Evolutionary conservation across 1,140 invertebrate species (phyloP).

Genomic region (Meteorus sp.): DNA sequence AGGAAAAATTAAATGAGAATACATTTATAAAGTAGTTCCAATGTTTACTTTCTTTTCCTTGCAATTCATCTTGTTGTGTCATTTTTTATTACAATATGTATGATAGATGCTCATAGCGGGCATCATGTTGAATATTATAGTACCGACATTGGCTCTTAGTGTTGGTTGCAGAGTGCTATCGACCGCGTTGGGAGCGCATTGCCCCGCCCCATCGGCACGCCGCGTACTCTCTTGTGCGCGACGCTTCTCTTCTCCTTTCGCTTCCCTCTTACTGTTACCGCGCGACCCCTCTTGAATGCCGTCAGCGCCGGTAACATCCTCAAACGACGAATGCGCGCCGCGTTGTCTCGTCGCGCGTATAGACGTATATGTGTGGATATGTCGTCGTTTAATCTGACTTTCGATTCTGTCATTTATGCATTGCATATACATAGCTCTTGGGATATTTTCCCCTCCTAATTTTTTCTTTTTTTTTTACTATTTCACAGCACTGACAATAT

Average conservation of each 20-base stretch:
- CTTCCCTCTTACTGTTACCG: not conserved
- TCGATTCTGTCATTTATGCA: not conserved
- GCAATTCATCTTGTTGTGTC: no score
- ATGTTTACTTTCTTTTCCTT: not conserved
- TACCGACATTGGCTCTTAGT: slow-evolving; percentile 19
- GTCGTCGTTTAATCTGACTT: slow-evolving; percentile 6
- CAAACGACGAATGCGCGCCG: not conserved
- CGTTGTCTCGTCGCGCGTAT: not conserved
- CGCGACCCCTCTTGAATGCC: not conserved
- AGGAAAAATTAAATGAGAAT: no score
- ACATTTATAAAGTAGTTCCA: no score
- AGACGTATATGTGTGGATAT: not conserved
- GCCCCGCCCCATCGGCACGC: slow-evolving; percentile 5
- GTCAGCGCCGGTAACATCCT: not conserved
- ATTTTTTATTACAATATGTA: no score
- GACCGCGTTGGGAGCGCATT: slow-evolving; percentile 26
- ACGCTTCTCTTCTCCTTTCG: not conserved
- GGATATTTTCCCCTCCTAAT: no score
- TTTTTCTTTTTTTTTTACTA: no score
- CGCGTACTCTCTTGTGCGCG: not conserved
- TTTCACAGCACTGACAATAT: no score
- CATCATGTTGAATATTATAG: no score
- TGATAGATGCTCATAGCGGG: no score
- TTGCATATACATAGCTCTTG: no score
- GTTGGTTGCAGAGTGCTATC: slow-evolving; percentile 27